These are phyloP conservation scores for Meloidogyne exigua DNA, from an alignment of 1,140 invertebrate species.

Conservation along the genomic window DNA sequence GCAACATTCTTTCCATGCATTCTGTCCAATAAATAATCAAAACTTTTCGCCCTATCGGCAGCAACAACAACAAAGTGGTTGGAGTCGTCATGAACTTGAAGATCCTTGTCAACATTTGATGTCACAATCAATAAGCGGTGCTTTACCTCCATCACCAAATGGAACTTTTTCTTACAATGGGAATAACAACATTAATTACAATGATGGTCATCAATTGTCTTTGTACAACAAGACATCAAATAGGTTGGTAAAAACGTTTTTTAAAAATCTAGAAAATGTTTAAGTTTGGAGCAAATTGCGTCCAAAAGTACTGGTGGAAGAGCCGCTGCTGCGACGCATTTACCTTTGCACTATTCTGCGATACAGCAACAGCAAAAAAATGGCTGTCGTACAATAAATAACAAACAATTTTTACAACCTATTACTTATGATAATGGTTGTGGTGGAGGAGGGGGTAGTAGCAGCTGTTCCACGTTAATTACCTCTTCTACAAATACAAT, in stretches of 20 bases:
- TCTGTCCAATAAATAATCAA: constrained; percentile 1
- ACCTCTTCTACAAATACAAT: constrained; percentile 1
- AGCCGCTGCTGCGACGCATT: background rate
- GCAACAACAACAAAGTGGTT: background rate
- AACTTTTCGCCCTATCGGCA: background rate
- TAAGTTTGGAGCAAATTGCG: background rate
- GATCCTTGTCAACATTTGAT: background rate
- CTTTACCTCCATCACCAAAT: background rate
- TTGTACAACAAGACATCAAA: background rate
- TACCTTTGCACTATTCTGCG: background rate
- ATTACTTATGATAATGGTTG: background rate
- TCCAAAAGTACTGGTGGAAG: background rate
- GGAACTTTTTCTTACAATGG: background rate
- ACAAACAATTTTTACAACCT: background rate
- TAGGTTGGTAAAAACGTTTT: background rate
- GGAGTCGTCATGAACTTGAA: background rate
- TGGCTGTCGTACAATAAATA: background rate
- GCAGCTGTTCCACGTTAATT: background rate
- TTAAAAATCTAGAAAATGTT: background rate
- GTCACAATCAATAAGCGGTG: constrained; percentile 4
- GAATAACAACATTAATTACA: background rate
- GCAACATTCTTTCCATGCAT: constrained; percentile 13
- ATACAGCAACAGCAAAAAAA: background rate
- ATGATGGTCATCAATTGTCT: background rate
- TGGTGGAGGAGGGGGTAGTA: background rate